Evolutionary conservation across 2,113 vertebrate genomes (phyloP).

Genomic region (Indri indri): DNA sequence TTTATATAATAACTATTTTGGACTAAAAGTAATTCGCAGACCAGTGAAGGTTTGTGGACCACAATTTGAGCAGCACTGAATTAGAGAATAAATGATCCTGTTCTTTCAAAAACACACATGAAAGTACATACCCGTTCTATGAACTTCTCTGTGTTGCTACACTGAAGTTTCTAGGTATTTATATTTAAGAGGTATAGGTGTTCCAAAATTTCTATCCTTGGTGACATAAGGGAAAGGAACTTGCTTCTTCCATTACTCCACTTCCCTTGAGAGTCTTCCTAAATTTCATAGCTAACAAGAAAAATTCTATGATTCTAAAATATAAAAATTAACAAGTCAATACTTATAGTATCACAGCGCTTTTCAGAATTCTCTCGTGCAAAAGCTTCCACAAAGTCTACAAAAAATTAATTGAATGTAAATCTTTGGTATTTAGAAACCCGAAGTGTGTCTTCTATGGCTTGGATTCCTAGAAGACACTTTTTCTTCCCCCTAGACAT

Average conservation of each 20-base stretch:
- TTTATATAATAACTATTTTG: background rate
- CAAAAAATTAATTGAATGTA: background rate
- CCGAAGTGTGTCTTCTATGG: background rate
- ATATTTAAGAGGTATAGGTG: background rate
- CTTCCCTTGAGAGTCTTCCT: conserved; percentile 6
- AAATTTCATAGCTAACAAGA: background rate
- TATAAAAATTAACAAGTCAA: background rate
- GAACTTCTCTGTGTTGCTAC: background rate
- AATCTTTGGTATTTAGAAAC: background rate
- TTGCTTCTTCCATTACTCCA: background rate
- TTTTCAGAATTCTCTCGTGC: background rate
- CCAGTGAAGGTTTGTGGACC: background rate
- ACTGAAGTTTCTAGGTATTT: background rate
- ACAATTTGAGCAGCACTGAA: background rate
- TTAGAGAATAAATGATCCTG: background rate
- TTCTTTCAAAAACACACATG: background rate
- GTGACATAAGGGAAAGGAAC: background rate
- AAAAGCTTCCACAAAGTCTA: background rate
- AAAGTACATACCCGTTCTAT: background rate
- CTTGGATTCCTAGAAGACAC: background rate
- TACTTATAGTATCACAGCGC: background rate
- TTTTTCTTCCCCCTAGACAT: background rate
- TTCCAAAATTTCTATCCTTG: background rate
- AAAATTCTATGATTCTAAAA: background rate
- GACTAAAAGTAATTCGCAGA: background rate